Conservation (phyloP, 2,797 vertebrate genomes). For the Pterois miles region DNA sequence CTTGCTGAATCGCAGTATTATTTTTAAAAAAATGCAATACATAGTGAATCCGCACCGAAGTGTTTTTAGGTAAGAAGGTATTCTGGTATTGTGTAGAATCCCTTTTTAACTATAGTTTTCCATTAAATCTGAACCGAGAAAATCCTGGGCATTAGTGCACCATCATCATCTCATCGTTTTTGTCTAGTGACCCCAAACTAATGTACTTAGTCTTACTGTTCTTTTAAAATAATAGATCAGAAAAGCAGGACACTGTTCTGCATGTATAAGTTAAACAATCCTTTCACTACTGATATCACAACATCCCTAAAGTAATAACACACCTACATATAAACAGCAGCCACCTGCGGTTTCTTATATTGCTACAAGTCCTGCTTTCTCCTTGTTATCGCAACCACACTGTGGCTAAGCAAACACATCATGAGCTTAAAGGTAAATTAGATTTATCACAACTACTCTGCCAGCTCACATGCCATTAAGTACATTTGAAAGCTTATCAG, state of each 20-base stretch:
- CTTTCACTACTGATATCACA: not conserved
- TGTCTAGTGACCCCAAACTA: slow-evolving; percentile 55
- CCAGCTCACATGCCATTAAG: slow-evolving; percentile 19
- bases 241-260: not conserved
- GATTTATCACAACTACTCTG: slow-evolving; percentile 27
- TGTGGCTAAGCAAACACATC: slow-evolving; percentile 12
- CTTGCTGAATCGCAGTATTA: too few relatives aligned
- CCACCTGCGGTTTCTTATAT: not conserved
- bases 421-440: slow-evolving; percentile 51
- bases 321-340: not conserved
- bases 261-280: not conserved
- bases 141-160: slow-evolving; percentile 48
- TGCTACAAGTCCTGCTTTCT: not conserved
- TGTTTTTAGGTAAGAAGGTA: not conserved
- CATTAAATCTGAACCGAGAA: slow-evolving; percentile 46
- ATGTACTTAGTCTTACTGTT: slow-evolving; percentile 44
- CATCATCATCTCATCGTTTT: slow-evolving; percentile 57
- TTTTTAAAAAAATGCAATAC: too few relatives aligned
- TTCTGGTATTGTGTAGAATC: slow-evolving; percentile 6
- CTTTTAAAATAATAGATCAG: slow-evolving; percentile 43
- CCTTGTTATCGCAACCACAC: not conserved
- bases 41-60: too few relatives aligned
- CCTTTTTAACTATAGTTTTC: slow-evolving; percentile 30
- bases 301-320: not conserved
- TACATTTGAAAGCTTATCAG: slow-evolving; percentile 25